Evolutionary conservation across 2,888 invertebrate species (phyloP).

Genomic region (Cephus nigrinus): DNA sequence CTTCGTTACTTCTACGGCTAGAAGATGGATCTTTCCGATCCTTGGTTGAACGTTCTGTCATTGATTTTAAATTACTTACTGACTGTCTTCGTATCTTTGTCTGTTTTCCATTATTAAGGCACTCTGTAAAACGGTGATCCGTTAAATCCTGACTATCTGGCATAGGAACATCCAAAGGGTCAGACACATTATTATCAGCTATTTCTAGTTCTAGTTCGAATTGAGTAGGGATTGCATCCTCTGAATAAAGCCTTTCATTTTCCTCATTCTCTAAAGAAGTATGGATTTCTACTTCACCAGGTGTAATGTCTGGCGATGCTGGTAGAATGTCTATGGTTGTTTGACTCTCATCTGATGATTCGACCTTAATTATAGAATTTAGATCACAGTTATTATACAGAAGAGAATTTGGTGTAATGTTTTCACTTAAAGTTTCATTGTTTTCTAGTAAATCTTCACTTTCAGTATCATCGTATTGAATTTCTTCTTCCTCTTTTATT

Average conservation of each 20-base stretch:
- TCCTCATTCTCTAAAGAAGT: slow-evolving; percentile 5
- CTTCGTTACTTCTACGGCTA: background rate
- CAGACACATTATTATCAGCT: slow-evolving; percentile 43
- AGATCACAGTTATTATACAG: slow-evolving; percentile 11
- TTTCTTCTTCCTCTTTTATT: background rate
- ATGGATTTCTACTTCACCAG: slow-evolving; percentile 9
- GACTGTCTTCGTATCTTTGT: background rate
- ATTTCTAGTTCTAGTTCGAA: slow-evolving; percentile 57
- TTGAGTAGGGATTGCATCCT: slow-evolving; percentile 55
- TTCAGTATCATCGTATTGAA: background rate
- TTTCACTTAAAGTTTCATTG: background rate
- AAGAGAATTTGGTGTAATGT: background rate
- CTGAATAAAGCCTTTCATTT: slow-evolving; percentile 33
- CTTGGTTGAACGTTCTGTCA: background rate
- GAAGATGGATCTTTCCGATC: background rate
- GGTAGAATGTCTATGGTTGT: slow-evolving; percentile 59
- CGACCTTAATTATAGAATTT: slow-evolving; percentile 53
- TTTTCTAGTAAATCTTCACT: background rate
- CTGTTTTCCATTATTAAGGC: background rate
- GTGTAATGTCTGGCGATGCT: slow-evolving; percentile 49
- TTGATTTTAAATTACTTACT: background rate
- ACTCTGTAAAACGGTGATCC: background rate
- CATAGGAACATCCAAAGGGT: slow-evolving; percentile 39
- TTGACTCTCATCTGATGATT: slow-evolving; percentile 61
- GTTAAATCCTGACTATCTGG: slow-evolving; percentile 16